A percentile compares a stretch with the other conserved stretches of the same genome.
Evolutionary conservation across 2,888 invertebrate species (phyloP).

Genomic region (Pachycephus smyrnensis): DNA sequence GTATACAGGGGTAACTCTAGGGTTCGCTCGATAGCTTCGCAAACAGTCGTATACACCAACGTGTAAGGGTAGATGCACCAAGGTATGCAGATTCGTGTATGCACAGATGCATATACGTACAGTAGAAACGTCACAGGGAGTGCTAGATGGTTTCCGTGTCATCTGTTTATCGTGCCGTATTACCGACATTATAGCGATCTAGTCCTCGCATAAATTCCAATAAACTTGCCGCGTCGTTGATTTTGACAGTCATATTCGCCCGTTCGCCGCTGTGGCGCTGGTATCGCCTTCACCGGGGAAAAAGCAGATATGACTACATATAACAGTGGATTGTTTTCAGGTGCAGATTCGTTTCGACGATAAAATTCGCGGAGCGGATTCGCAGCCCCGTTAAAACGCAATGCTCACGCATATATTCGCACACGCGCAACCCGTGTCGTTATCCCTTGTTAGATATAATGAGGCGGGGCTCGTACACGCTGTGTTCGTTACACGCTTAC

Average conservation of each 20-base stretch:
- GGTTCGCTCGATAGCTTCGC: neutral
- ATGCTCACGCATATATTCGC: constrained; percentile 17
- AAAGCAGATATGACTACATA: neutral
- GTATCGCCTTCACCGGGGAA: neutral
- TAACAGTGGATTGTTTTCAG: neutral
- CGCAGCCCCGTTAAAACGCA: constrained; percentile 18
- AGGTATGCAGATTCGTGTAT: neutral
- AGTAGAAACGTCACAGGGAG: neutral
- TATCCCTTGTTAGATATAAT: constrained; percentile 63
- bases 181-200: neutral
- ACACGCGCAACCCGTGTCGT: constrained; percentile 51
- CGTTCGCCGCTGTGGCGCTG: constrained; percentile 23
- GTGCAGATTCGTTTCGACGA: constrained; percentile 17
- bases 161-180: constrained; percentile 7
- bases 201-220: neutral
- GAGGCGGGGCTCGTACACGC: constrained; percentile 39
- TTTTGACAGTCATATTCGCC: constrained; percentile 10
- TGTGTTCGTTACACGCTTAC: constrained; percentile 47
- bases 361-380: constrained; percentile 14
- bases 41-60: neutral
- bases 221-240: neutral
- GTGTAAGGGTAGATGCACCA: neutral
- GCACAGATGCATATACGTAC: neutral
- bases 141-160: constrained; percentile 7
- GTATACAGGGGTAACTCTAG: constrained; percentile 1